A percentile compares a stretch with the other conserved stretches of the same genome.
Conservation (phyloP, 2,113 vertebrate species). For the Lethenteron camtschaticum region DNA sequence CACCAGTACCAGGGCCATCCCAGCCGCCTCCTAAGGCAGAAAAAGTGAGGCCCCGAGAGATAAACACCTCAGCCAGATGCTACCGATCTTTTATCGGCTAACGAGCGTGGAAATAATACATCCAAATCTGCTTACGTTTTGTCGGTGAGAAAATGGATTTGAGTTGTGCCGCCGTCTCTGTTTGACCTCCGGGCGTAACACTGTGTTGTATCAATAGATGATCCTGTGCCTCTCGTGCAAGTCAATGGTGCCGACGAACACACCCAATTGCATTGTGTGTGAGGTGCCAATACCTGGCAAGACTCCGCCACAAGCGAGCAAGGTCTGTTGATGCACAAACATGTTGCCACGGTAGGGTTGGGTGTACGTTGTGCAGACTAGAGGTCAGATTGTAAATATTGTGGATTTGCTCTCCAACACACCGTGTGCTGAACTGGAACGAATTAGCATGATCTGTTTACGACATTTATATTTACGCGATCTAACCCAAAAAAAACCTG, state of each 20-base stretch:
- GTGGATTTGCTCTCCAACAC: too few species aligned
- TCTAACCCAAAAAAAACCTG: too few species aligned
- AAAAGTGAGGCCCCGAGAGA: conserved; percentile 26
- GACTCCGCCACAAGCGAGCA: conserved; percentile 23
- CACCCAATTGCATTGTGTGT: conserved; percentile 46
- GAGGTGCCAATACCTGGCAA: conserved; percentile 35
- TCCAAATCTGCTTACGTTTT: background rate
- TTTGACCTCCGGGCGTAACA: background rate
- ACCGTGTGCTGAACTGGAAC: too few species aligned
- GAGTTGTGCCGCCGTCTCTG: background rate
- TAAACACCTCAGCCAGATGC: too few species aligned
- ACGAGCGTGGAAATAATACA: too few species aligned
- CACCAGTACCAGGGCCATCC: conserved; percentile 24
- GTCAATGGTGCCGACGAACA: conserved; percentile 38
- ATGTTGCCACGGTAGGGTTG: too few species aligned
- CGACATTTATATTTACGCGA: too few species aligned
- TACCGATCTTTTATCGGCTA: too few species aligned
- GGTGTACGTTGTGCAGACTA: too few species aligned
- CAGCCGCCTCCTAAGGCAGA: conserved; percentile 32
- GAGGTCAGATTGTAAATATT: too few species aligned
- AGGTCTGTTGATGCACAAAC: too few species aligned
- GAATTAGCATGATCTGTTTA: too few species aligned
- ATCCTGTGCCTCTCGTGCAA: conserved; percentile 38
- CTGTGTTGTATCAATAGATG: conserved; percentile 22
- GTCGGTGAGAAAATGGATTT: background rate